Base-by-base conservation (phyloP, 1,140 invertebrate genomes). In the Drosophila eugracilis region DNA sequence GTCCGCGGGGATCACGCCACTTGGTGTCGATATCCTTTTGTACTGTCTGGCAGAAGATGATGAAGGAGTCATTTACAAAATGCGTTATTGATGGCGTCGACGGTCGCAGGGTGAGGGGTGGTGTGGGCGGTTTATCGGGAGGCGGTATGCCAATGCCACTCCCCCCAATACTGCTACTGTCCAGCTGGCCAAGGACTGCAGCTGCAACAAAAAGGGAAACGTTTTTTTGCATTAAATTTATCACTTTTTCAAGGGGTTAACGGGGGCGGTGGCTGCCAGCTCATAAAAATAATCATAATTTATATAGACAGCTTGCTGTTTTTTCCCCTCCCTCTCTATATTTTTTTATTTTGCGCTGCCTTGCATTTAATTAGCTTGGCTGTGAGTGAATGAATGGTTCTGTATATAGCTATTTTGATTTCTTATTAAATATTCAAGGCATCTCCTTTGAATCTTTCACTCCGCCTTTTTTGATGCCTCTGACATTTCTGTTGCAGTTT, bases 51-150 rank as follows among this genome's bases (percentile, higher is more conserved):
- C 90, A 91, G 62, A 83, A 89, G 50, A 91, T 90, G 72, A 91
- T 91, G 75, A 90, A 91, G 75, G 90, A 91, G 50, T 88, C 89
- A 79, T 91, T 91, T 77, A 91, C 90, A 75, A 91, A 91, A 85
- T 91, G 89, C 69, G 86, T 77, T 84, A 90, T 91, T 73, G 86
- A 90, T 78, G 86, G 83, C 47, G 75, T 81, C 52, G 86, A 90
- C 9, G 90, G 90, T 42, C 78, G 78, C 48, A 91, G 71, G 3
- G 45, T 73, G 24, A 91, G 75, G 1, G 77, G 44, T 0, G 73
- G 55, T 5, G 39, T 34, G 30, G 69, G 53, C 54, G 49, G 4
- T 10, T 7, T 59, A 36, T 49, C 30, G 36, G 41, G n/a, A 10
- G 49, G 37, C 34, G 32, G 5, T 0, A 14, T 3, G 42, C 26